These are phyloP conservation scores for Motacilla alba DNA, from an alignment of 2,113 vertebrate genomes.

Conservation along the genomic window DNA sequence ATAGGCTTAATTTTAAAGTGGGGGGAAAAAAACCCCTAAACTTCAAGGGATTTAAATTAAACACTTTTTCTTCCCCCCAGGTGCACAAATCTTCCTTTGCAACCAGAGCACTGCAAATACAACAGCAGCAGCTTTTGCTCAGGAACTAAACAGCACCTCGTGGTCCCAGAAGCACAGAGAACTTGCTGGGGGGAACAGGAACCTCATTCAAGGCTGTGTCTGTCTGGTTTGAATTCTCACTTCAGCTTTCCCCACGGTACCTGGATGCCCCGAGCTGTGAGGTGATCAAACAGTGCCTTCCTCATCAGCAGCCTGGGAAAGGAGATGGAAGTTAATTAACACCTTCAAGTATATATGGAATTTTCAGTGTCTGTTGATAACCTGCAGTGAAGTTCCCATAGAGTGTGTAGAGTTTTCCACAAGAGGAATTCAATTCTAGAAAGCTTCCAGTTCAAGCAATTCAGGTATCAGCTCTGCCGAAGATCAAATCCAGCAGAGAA, in stretches of 20 bases:
- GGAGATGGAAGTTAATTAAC: background rate
- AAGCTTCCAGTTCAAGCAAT: background rate
- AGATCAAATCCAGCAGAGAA: background rate
- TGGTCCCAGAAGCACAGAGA: background rate
- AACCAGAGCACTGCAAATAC: background rate
- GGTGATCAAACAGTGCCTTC: constrained; percentile 91
- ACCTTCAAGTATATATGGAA: background rate
- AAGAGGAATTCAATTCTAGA: background rate
- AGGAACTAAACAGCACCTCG: background rate
- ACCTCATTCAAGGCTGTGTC: background rate
- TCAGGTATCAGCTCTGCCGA: background rate
- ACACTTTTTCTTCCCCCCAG: background rate
- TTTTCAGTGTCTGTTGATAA: background rate
- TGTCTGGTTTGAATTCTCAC: background rate
- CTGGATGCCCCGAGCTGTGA: constrained; percentile 94
- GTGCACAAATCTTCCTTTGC: background rate
- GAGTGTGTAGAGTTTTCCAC: background rate
- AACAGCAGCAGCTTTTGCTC: background rate
- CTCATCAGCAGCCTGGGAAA: constrained; percentile 91
- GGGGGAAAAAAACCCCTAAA: rapidly evolving
- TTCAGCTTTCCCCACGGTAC: constrained; percentile 63
- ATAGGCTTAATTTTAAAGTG: background rate
- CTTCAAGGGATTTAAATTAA: background rate
- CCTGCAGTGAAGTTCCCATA: background rate
- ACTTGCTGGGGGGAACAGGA: background rate